Evolutionary conservation across 2,888 invertebrate species (phyloP).

Genomic region (Apotomis capreana): DNA sequence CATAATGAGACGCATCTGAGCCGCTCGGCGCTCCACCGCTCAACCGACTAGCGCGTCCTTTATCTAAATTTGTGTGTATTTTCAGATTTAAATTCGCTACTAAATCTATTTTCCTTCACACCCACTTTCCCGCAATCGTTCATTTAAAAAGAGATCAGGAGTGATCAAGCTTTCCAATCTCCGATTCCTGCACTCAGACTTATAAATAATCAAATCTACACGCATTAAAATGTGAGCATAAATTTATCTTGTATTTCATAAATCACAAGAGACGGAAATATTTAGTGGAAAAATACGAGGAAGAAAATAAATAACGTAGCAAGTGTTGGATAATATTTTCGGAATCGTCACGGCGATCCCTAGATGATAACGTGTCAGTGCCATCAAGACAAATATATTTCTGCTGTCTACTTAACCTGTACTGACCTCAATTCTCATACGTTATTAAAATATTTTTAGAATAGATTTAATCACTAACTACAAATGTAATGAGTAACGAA

Average conservation of each 20-base stretch:
- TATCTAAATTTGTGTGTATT: slow-evolving; percentile 27
- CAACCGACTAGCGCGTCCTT: slow-evolving; percentile 23
- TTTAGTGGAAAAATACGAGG: slow-evolving; percentile 27
- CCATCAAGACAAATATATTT: slow-evolving; percentile 28
- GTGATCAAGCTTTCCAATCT: neutral
- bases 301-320: slow-evolving; percentile 27
- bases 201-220: slow-evolving; percentile 1
- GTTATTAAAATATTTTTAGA: neutral
- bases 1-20: slow-evolving; percentile 78
- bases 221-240: slow-evolving; percentile 1
- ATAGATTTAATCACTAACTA: neutral
- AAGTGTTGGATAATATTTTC: slow-evolving; percentile 31
- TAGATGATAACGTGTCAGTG: slow-evolving; percentile 32
- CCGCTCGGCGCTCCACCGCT: slow-evolving; percentile 48
- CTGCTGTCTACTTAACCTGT: slow-evolving; percentile 30
- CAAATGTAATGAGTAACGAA: no score
- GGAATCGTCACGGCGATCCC: slow-evolving; percentile 34
- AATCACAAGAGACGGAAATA: slow-evolving; percentile 32
- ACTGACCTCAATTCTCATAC: slow-evolving; percentile 11
- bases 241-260: slow-evolving; percentile 25
- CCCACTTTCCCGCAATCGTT: neutral
- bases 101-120: neutral
- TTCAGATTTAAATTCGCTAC: slow-evolving; percentile 10
- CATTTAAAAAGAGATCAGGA: neutral
- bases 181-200: neutral